Percentiles rank a stretch among this genome's conserved stretches.
Evolutionary conservation across 2,888 invertebrate genomes (phyloP).

Genomic region (Hydroisotoma schaefferi): DNA sequence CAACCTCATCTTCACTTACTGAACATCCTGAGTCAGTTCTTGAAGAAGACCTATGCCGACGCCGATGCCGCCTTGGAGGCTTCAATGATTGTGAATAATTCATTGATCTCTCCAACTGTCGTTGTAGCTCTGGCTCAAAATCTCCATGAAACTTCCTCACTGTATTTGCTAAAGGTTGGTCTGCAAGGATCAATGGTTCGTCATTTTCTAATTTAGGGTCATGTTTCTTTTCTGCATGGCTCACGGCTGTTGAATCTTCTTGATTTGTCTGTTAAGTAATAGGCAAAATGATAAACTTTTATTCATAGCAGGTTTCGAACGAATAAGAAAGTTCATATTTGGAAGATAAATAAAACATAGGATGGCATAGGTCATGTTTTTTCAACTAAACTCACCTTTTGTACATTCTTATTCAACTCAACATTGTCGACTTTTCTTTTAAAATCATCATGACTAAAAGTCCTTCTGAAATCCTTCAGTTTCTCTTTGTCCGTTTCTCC

Average conservation of each 20-base stretch:
- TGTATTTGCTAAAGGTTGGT: slow-evolving; percentile 20
- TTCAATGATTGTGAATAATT: slow-evolving; percentile 36
- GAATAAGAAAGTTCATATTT: no score
- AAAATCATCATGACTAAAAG: slow-evolving; percentile 38
- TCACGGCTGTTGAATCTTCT: no score
- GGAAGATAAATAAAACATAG: no score
- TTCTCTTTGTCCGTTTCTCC: slow-evolving; percentile 29
- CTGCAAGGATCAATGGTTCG: not conserved
- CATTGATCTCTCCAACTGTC: slow-evolving; percentile 44
- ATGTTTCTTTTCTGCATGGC: no score
- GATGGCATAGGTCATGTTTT: no score
- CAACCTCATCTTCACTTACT: slow-evolving; percentile 8
- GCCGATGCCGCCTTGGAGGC: slow-evolving; percentile 18
- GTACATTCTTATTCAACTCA: no score
- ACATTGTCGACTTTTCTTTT: not conserved
- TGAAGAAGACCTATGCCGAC: slow-evolving; percentile 21
- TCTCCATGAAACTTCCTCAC: slow-evolving; percentile 35
- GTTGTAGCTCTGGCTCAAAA: slow-evolving; percentile 44
- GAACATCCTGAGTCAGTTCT: not conserved
- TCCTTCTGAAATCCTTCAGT: slow-evolving; percentile 30
- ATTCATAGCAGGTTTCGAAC: no score
- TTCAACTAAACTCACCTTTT: no score
- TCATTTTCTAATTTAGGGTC: not conserved
- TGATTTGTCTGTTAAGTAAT: no score
- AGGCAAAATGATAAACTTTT: no score